Conservation (phyloP, 2,113 vertebrate genomes). For the Colistium nudipinnis region DNA sequence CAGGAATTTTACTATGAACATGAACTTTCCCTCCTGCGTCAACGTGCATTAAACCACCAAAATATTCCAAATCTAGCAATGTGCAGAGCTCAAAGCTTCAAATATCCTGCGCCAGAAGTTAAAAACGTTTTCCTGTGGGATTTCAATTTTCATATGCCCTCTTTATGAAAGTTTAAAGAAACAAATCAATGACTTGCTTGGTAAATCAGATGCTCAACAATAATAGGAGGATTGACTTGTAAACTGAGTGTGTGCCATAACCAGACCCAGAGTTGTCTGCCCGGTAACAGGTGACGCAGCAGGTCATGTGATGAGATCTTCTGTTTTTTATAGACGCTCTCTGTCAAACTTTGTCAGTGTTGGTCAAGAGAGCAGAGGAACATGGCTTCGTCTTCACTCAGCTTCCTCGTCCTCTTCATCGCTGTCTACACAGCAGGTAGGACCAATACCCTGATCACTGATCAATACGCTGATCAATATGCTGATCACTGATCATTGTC, state of each 20-base stretch:
- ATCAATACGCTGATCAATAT: slow-evolving; percentile 15
- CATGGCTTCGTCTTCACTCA: slow-evolving; percentile 43
- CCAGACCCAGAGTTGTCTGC: slow-evolving; percentile 9
- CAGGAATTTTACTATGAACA: too few relatives aligned
- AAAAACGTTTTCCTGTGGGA: too few relatives aligned
- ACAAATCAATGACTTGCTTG: too few relatives aligned
- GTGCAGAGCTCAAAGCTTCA: too few relatives aligned
- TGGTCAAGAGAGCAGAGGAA: background rate
- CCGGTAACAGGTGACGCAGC: slow-evolving; percentile 48
- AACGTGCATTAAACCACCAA: too few relatives aligned
- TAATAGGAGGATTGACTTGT: too few relatives aligned
- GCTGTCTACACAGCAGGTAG: slow-evolving; percentile 38
- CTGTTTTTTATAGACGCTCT: background rate
- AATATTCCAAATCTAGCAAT: too few relatives aligned
- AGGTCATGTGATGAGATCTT: slow-evolving; percentile 34
- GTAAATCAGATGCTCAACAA: too few relatives aligned
- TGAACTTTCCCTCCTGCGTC: too few relatives aligned
- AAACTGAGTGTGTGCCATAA: background rate
- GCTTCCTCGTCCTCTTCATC: slow-evolving; percentile 43
- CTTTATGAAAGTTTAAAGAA: too few relatives aligned
- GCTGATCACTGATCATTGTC: background rate
- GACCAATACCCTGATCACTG: background rate
- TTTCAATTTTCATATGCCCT: too few relatives aligned
- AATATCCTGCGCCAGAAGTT: too few relatives aligned
- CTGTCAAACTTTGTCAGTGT: slow-evolving; percentile 14